Base-by-base conservation (phyloP, 2,888 invertebrate genomes). In the Caenorhabditis wallacei region DNA sequence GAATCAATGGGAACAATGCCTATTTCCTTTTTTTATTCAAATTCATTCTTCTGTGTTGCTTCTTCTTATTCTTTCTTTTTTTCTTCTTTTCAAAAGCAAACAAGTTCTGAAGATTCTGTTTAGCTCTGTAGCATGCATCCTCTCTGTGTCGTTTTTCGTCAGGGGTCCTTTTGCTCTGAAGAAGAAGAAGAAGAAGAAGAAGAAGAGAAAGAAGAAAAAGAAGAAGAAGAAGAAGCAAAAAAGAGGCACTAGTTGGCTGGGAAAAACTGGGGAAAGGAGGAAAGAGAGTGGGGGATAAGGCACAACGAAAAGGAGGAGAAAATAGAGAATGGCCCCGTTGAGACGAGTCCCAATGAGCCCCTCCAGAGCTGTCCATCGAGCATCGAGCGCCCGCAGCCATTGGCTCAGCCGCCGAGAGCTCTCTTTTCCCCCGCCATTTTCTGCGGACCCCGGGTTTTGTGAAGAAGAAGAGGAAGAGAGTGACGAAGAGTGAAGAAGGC, bases 281-380 rank as follows among this genome's bases (percentile, higher is more conserved):
- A 40, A 51, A 61, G 53, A 69, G 69, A 78, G 69, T 64, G 75
- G n/a, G n/a, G n/a, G 75, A 75, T 75, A 75, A 75, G 57, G 66
- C 75, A 56, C 48, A 75, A 51, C 37, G 40, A 69, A 56, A 24
- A 20, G 10, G 46, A 30, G 35, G 69, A 78, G 78, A 69, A 56
- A 22, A 26, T 37, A 76, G 68, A 76, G 69, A 69, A 63, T 54
- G 69, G 69, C 22, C 75, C 69, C 78, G 69, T 56, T 69, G 78
- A 69, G 69, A 78, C 78, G 63, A 56, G 78, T 69, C 69, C 69
- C 78, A 70, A 78, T 78, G 78, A 78, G 76, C 68, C 64, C 61
- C 69, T 76, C 69, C 69, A 69, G 68, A 76, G 78, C 78, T 78
- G 69, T 78, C 78, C 78, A 78, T 61, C 63, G 78, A 78, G 78